phyloP scores from a whole-genome alignment of 2,797 vertebrate species.

The Micrastur ruficollis region DNA sequence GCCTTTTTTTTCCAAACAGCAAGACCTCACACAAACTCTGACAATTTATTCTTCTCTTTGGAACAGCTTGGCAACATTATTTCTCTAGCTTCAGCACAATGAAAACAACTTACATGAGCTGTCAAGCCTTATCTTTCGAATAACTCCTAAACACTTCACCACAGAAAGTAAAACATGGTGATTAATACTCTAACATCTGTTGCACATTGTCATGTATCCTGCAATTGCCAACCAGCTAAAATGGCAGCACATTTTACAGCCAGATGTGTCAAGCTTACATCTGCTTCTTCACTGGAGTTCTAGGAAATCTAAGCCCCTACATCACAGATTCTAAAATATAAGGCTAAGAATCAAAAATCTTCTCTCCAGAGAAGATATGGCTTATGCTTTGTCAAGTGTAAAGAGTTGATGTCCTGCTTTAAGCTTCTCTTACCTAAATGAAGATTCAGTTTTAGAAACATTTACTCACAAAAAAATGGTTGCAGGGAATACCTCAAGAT shows the following conservation, averaged over 20 bases:
- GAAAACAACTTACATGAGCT: slow-evolving; percentile 10
- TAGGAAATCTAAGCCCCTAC: not conserved
- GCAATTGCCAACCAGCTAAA: not conserved
- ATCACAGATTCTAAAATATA: not conserved
- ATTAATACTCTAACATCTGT: slow-evolving; percentile 41
- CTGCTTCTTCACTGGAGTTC: not conserved
- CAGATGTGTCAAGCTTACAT: slow-evolving; percentile 28
- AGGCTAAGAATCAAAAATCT: not conserved
- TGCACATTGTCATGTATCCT: not conserved
- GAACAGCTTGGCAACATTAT: not conserved
- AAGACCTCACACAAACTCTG: not conserved
- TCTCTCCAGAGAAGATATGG: not conserved
- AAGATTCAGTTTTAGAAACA: not conserved
- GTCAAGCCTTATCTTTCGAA: not conserved
- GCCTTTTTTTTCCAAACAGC: not conserved
- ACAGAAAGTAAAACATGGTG: slow-evolving; percentile 12
- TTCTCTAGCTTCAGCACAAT: not conserved
- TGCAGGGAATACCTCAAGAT: not conserved
- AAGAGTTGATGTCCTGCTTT: not conserved
- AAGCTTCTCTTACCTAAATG: not conserved
- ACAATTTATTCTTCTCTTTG: not conserved
- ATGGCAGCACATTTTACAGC: not conserved
- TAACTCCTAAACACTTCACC: slow-evolving; percentile 31
- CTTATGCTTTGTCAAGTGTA: not conserved
- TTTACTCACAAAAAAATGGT: not conserved